Conservation (phyloP, 2,113 vertebrate genomes). For the Potamarius usumacintae region DNA sequence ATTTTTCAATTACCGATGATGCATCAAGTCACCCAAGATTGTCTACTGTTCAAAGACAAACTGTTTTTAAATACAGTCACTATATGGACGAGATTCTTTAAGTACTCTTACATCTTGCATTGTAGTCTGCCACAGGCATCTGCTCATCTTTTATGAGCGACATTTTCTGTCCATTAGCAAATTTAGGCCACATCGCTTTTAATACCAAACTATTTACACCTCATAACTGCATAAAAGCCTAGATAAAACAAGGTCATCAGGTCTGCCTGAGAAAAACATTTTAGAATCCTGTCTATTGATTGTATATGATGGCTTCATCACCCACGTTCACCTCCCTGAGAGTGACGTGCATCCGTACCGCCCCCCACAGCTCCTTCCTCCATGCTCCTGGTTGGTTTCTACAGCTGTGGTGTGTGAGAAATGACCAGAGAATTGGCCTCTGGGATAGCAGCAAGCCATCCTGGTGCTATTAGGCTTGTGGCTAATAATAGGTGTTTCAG, state of each 20-base stretch:
- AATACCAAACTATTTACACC: constrained; percentile 55
- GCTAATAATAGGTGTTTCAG: constrained; percentile 86
- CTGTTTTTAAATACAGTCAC: constrained; percentile 1
- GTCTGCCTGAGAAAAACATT: constrained; percentile 28
- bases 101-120: background rate
- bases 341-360: constrained; percentile 19
- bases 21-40: background rate
- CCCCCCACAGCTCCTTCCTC: constrained; percentile 48
- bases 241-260: constrained; percentile 32
- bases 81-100: background rate
- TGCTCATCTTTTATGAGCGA: constrained; percentile 3
- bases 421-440: constrained; percentile 84
- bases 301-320: constrained; percentile 56
- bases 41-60: background rate
- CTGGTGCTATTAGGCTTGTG: constrained; percentile 84
- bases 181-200: constrained; percentile 41
- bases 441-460: constrained; percentile 80
- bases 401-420: constrained; percentile 83
- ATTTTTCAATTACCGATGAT: background rate
- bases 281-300: constrained; percentile 38
- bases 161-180: constrained; percentile 35
- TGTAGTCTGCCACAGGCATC: background rate
- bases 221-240: constrained; percentile 20
- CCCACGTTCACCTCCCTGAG: constrained; percentile 39
- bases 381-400: constrained; percentile 69